Evolutionary conservation across 2,113 vertebrate genomes (phyloP), one percentile per base, ranked within the genome.

Genomic region (Oryzias javanicus): DNA sequence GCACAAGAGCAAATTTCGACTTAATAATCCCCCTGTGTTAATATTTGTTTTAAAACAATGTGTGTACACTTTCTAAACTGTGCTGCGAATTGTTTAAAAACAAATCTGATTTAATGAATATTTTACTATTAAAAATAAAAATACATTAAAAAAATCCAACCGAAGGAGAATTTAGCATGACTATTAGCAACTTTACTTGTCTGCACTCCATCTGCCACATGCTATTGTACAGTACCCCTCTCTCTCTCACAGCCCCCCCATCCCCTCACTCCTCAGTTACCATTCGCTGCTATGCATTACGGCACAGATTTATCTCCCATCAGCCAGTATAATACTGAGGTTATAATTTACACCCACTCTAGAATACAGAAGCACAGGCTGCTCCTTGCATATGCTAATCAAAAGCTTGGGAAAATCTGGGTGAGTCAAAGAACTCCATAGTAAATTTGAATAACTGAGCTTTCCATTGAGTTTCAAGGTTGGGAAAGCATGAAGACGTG

Each of bases 321-420:
- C 89, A 87, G 75, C 65, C 82, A 71, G 76, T 83, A 89, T 88
- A 90, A 91, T 86, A 89, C 86, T 81, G 82, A 86, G 85, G 88
- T 86, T 87, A 90, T 90, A 85, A 92, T 91, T 91, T 91, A 91
- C 90, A 91, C 89, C 84, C 87, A 90, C 90, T 90, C 90, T 84
- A 85, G 82, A 87, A 87, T 89, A 87, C 85, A 87, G 86, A 85
- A 76, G 79, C 79, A 83, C 79, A 76, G 82, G 70, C 78, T 59
- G 54, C 42, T 78, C 78, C 86, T 87, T 86, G 86, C 88, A 89
- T 87, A 89, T 85, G 84, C 86, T 88, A 87, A 85, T 84, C 54
- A 67, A 72, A 85, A 90, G 87, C 85, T 88, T 89, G 86, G 77
- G 86, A 88, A 89, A 85, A 87, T 83, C 75, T 81, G 67, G 74